Evolutionary conservation across 2,888 invertebrate species (phyloP).

Genomic region (Lepetodrilus schrolli): DNA sequence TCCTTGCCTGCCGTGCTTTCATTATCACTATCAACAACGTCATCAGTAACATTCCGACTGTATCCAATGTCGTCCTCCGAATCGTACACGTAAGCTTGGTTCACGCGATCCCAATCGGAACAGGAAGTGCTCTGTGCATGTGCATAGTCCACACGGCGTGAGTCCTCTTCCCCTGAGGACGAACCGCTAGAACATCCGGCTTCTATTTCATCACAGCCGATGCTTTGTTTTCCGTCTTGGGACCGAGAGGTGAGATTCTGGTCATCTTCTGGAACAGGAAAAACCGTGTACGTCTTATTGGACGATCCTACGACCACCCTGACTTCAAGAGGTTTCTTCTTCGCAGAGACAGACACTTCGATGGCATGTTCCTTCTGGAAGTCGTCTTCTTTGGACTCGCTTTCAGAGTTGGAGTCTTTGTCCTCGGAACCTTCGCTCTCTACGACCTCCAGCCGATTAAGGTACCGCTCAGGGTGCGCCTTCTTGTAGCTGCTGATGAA

Average conservation of each 20-base stretch:
- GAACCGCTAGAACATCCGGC: background rate
- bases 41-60: background rate
- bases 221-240: too few species aligned
- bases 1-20: background rate
- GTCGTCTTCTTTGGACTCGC: background rate
- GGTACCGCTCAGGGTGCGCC: background rate
- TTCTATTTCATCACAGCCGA: background rate
- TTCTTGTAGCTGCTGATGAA: background rate
- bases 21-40: background rate
- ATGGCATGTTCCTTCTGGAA: background rate
- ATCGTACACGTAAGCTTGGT: constrained; percentile 10
- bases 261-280: background rate
- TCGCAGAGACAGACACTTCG: background rate
- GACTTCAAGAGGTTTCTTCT: background rate
- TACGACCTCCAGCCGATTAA: background rate
- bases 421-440: background rate
- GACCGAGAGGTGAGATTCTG: background rate
- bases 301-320: background rate
- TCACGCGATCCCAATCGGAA: background rate
- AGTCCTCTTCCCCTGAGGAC: background rate
- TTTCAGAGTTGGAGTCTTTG: background rate
- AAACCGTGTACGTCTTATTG: background rate
- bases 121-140: background rate
- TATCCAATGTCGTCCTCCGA: constrained; percentile 9
- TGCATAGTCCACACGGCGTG: too few species aligned